Evolutionary conservation across 2,888 invertebrate species (phyloP), one percentile per base, ranked within the genome.

Genomic region (Trichopoda pennipes): DNA sequence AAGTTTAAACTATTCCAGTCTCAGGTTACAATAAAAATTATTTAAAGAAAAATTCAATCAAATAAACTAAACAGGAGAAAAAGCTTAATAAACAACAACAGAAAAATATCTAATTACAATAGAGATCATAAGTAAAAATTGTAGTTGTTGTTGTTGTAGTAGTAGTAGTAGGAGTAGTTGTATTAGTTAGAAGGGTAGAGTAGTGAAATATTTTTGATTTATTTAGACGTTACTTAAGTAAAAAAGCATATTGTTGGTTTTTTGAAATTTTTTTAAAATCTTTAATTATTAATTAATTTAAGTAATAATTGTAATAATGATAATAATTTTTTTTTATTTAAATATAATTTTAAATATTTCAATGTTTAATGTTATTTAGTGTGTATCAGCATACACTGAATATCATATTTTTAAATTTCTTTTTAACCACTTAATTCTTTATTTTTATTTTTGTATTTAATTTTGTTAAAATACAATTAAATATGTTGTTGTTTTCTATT

Each of bases 221-320:
- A 60, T 38, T 68, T 56, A 14, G 17, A 74, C 47, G 42, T 44
- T 69, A 74, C 47, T 68, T 73, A 75, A 84, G 69, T 83, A 83
- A 84, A 84, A 84, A 84, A 84, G 83, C 84, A 80, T 73, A 80
- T 84, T 75, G 82, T 84, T 85, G 78, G 73, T 83, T 84, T 84
- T 28, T 6, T 85, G 75, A 32, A 77, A 49, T 69, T 69, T 84
- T 76, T 81, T 81, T 81, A 84, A 84, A 84, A 82, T 82, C 84
- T 84, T 80, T 84, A 84, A 81, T 84, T 79, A 81, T 78, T 64
- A 58, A 66, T 17, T 49, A n/a, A 66, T 80, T 35, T 81, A 68
- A 66, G 32, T 78, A 75, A 53, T 80, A 73, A 69, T 80, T 69
- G 42, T 69, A 56, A 49, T 49, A 49, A 17, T 49, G 19, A 49